These are phyloP conservation scores for Callinectes sapidus DNA, from an alignment of 2,888 invertebrate genomes.

Conservation along the genomic window DNA sequence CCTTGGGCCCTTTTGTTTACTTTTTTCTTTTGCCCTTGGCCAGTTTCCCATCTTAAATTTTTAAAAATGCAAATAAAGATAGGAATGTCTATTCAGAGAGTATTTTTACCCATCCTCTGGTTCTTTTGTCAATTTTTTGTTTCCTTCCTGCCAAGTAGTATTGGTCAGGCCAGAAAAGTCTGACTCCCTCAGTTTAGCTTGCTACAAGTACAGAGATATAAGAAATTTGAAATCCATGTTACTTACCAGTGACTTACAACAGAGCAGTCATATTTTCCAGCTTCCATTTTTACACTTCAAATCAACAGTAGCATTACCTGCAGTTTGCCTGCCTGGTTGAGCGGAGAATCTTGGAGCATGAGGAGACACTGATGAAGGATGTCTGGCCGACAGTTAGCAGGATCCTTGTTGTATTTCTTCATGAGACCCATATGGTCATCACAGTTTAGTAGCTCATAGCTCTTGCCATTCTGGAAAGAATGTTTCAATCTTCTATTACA, in stretches of 20 bases:
- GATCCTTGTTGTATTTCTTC: slow-evolving; percentile 90
- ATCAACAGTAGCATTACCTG: slow-evolving; percentile 79
- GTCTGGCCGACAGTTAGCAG: slow-evolving; percentile 93
- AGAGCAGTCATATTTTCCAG: not conserved
- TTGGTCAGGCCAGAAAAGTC: too few species aligned
- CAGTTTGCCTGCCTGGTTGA: slow-evolving; percentile 95
- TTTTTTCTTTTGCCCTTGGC: too few species aligned
- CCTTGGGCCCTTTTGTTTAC: too few species aligned
- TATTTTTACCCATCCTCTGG: too few species aligned
- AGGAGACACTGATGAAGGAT: slow-evolving; percentile 97
- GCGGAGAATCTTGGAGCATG: slow-evolving; percentile 97
- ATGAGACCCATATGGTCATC: slow-evolving; percentile 92
- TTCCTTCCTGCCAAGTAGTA: too few species aligned
- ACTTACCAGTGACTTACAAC: not conserved
- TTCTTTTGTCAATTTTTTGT: too few species aligned
- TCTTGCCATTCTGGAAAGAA: slow-evolving; percentile 84
- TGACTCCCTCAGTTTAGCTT: too few species aligned
- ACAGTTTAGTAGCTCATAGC: slow-evolving; percentile 93
- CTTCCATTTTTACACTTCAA: not conserved
- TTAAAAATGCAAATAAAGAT: too few species aligned
- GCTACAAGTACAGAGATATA: not conserved
- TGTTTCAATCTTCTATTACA: not conserved
- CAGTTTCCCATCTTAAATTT: too few species aligned
- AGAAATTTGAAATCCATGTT: not conserved
- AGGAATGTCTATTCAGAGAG: too few species aligned